phyloP scores from a whole-genome alignment of 2,113 vertebrate genomes.

The Cebidichthys violaceus region DNA sequence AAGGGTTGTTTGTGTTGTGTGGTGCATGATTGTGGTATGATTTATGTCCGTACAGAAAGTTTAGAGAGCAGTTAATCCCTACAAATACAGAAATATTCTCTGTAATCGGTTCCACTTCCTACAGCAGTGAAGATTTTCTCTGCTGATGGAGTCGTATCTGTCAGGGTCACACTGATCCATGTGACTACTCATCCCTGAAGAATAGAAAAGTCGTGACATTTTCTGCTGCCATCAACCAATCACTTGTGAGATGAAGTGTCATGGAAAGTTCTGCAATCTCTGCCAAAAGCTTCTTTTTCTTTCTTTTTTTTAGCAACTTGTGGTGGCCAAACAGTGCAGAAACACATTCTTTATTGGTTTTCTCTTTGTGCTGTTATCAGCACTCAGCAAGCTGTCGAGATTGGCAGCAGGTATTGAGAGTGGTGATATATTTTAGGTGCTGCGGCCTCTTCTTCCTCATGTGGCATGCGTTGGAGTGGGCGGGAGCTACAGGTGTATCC shows the following conservation, averaged over 20 bases:
- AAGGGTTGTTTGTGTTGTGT: conserved; percentile 20
- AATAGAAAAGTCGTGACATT: conserved; percentile 74
- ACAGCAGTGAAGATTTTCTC: conserved; percentile 42
- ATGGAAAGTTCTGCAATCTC: conserved; percentile 58
- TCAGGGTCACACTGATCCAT: conserved; percentile 61
- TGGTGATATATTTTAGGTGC: conserved; percentile 44
- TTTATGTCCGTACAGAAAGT: conserved; percentile 39
- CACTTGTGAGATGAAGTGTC: conserved; percentile 60
- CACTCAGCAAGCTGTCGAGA: conserved; percentile 27
- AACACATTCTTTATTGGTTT: conserved; percentile 28
- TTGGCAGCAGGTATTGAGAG: conserved; percentile 47
- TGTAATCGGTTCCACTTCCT: conserved; percentile 28
- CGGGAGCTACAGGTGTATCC: conserved; percentile 58
- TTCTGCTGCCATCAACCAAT: conserved; percentile 74
- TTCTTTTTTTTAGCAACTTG: conserved; percentile 38
- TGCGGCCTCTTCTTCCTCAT: conserved; percentile 37
- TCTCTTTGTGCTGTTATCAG: conserved; percentile 48
- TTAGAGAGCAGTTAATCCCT: conserved; percentile 18
- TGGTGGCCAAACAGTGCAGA: conserved; percentile 13
- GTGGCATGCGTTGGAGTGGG: conserved; percentile 36
- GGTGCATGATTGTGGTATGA: conserved; percentile 21
- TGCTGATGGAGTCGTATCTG: conserved; percentile 62
- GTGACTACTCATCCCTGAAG: conserved; percentile 69
- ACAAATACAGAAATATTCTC: conserved; percentile 21
- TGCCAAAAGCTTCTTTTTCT: conserved; percentile 28